Evolutionary conservation across 2,888 invertebrate species (phyloP).

Genomic region (Lithosia quadra): DNA sequence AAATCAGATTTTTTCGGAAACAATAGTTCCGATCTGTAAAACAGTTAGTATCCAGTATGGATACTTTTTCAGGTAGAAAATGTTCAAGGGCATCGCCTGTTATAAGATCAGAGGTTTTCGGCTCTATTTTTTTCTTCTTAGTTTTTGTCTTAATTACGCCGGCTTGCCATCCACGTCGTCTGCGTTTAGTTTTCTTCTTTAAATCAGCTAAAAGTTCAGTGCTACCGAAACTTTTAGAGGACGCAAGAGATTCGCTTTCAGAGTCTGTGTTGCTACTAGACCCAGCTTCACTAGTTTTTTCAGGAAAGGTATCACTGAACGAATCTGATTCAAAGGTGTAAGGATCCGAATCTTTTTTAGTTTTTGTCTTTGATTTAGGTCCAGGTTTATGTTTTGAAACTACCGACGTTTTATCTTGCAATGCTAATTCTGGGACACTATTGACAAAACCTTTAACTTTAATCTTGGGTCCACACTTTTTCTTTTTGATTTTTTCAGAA

Average conservation of each 20-base stretch:
- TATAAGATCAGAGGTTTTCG: slow-evolving; percentile 23
- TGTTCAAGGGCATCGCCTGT: slow-evolving; percentile 3
- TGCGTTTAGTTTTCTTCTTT: slow-evolving; percentile 72
- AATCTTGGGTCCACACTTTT: slow-evolving; percentile 62
- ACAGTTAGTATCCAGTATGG: slow-evolving; percentile 64
- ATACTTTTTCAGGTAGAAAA: slow-evolving; percentile 10
- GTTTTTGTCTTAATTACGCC: slow-evolving; percentile 77
- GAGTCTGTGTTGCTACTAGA: slow-evolving; percentile 63
- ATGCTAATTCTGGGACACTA: slow-evolving; percentile 32
- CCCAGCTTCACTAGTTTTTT: slow-evolving; percentile 60
- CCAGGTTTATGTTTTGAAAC: slow-evolving; percentile 63
- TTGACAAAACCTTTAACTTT: slow-evolving; percentile 53
- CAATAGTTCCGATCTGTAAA: slow-evolving; percentile 81
- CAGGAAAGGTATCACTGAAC: slow-evolving; percentile 58
- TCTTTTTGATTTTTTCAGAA: slow-evolving; percentile 56
- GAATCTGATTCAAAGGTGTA: slow-evolving; percentile 77
- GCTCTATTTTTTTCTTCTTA: slow-evolving; percentile 68
- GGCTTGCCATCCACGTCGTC: slow-evolving; percentile 70
- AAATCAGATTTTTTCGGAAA: slow-evolving; percentile 67
- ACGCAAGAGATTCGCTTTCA: slow-evolving; percentile 69
- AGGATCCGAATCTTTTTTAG: slow-evolving; percentile 63
- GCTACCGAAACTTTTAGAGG: slow-evolving; percentile 69
- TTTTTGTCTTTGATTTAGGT: slow-evolving; percentile 73
- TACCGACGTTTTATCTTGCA: slow-evolving; percentile 32
- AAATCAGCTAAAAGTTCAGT: slow-evolving; percentile 64